Conservation (phyloP, 2,888 invertebrate genomes). For the Odontocolon sp. region DNA sequence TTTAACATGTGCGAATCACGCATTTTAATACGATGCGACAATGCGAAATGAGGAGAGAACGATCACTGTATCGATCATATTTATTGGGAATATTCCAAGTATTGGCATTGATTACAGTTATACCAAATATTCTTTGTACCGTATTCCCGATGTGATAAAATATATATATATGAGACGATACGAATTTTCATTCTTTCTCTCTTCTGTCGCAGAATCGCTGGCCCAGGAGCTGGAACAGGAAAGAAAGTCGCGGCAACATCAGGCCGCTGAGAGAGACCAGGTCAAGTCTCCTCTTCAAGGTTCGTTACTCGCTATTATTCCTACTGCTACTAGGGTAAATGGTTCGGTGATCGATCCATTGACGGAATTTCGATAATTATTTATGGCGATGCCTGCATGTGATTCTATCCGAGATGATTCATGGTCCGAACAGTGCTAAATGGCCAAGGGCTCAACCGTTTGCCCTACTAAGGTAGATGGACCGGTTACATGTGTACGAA, state of each 20-base stretch:
- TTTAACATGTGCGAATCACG: not conserved
- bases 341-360: too few species aligned
- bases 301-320: conserved; percentile 66
- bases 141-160: not conserved
- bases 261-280: conserved; percentile 88
- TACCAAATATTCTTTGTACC: not conserved
- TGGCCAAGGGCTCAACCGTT: too few species aligned
- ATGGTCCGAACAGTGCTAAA: too few species aligned
- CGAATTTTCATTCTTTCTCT: conserved; percentile 63
- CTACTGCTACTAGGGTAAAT: conserved; percentile 16
- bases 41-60: conserved; percentile 49
- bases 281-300: conserved; percentile 93
- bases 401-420: too few species aligned
- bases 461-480: too few species aligned
- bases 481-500: too few species aligned
- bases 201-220: conserved; percentile 88
- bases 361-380: too few species aligned
- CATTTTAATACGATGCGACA: not conserved
- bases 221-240: conserved; percentile 92
- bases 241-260: conserved; percentile 91
- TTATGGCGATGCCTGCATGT: too few species aligned
- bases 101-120: not conserved
- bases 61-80: conserved; percentile 33
- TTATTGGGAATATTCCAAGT: not conserved
- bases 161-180: conserved; percentile 35